These are phyloP conservation scores for Danio albolineatus DNA, from an alignment of 2,797 vertebrate genomes.

Conservation along the genomic window DNA sequence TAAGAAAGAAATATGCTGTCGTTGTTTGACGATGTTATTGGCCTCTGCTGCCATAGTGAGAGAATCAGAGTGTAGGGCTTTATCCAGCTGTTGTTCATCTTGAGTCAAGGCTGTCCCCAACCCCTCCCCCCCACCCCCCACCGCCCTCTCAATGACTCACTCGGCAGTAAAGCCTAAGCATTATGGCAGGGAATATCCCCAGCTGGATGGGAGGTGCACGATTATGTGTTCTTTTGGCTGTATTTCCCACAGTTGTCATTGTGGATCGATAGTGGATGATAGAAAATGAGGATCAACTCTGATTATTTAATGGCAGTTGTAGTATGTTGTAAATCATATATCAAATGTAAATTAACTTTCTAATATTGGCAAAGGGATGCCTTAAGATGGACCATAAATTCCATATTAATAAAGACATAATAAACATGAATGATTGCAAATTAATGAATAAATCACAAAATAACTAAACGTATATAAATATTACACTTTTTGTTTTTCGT, in stretches of 20 bases:
- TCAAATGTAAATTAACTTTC: neutral
- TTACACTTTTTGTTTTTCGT: neutral
- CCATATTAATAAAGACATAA: neutral
- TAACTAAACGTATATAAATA: neutral
- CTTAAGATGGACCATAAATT: neutral
- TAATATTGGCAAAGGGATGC: neutral
- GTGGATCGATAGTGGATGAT: neutral
- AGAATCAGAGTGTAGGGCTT: neutral
- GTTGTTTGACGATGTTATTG: conserved; percentile 2
- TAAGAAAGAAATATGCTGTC: neutral
- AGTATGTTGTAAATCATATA: neutral
- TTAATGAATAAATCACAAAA: neutral
- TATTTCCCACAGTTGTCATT: neutral
- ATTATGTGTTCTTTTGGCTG: conserved; percentile 2
- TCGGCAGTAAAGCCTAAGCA: neutral
- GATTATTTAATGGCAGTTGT: neutral
- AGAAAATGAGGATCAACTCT: neutral
- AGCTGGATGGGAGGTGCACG: conserved; percentile 7
- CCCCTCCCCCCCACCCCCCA: too few species aligned
- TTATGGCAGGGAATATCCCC: conserved; percentile 3
- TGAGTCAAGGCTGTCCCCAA: neutral
- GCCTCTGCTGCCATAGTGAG: conserved; percentile 6
- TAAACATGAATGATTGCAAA: neutral
- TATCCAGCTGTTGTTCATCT: conserved; percentile 27
- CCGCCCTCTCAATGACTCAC: conserved; percentile 9